These are phyloP conservation scores for Sylvilagus bachmani DNA, from an alignment of 2,113 vertebrate genomes.

Conservation along the genomic window DNA sequence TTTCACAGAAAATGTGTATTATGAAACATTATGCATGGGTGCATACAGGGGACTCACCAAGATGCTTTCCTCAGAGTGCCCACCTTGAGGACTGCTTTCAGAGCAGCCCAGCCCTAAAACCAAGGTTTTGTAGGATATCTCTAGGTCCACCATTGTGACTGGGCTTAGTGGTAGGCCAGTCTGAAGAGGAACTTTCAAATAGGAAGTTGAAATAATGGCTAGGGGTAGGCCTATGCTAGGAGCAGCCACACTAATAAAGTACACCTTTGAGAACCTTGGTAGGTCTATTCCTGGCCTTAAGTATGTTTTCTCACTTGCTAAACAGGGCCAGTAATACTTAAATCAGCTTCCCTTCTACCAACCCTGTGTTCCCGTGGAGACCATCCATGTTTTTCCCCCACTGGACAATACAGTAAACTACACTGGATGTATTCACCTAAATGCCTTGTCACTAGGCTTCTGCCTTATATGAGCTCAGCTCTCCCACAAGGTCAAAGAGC, in stretches of 20 bases:
- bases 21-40: background rate
- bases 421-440: background rate
- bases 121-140: constrained; percentile 10
- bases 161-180: background rate
- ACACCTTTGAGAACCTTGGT: background rate
- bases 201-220: constrained; percentile 30
- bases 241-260: background rate
- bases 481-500: background rate
- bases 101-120: background rate
- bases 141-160: background rate
- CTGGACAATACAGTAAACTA: background rate
- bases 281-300: background rate
- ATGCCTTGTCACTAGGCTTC: background rate
- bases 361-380: background rate
- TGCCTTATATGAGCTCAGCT: background rate
- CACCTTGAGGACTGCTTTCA: background rate
- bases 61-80: background rate
- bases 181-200: background rate
- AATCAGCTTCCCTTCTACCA: background rate
- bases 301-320: constrained; percentile 15
- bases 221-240: background rate
- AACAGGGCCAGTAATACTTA: background rate
- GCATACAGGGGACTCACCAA: background rate
- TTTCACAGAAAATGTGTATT: no score
- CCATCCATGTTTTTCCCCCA: background rate